Evolutionary conservation across 2,113 vertebrate species (phyloP), one percentile per base, ranked within the genome.

Genomic region (Indicator maculatus): DNA sequence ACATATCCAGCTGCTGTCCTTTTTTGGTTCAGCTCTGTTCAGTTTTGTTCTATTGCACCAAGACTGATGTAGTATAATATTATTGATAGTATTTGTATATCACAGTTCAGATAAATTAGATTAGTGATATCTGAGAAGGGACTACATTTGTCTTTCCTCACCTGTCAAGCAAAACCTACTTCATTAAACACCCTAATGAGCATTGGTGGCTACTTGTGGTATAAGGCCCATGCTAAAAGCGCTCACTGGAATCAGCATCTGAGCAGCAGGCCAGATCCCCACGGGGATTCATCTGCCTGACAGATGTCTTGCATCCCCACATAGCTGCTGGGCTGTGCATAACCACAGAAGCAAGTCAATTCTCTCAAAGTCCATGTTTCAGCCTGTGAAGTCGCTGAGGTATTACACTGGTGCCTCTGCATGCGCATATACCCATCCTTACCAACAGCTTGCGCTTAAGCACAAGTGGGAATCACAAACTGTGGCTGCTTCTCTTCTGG

Each of bases 361-460:
- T 36, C 52, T 73, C 45, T 69, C 45, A 17, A 17, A 11, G 31
- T n/a, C 31, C 6, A 0, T 47, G n/a, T 44, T 79, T 73, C 12
- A 0, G 1, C 10, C 50, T 5, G 8, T 36, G 81, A 89, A 79
- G 71, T 61, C 28, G 9, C 3, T 0, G 1, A 50, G 21, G 11
- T 77, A 66, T 33, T 60, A 16, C 0, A 1, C 39, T 79, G 33
- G 9, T 1, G 3, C 27, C 36, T 55, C 45, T 31, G 27, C 56
- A 36, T 0, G 0, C 26, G 9, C 8, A 8, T 8, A 4, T 6
- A 28, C 2, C 8, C 38, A 52, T 16, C 59, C 63, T 67, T 17
- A 9, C 44, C 71, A 69, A 28, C 39, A 73, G 31, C 33, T 47
- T 74, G 53, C 2, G 1, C 18, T 50, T 58, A 19, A 73, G 21